Evolutionary conservation across 37 sponge, comb jelly and placozoan species (phyloP).

Genomic region (Beroe ovata): DNA sequence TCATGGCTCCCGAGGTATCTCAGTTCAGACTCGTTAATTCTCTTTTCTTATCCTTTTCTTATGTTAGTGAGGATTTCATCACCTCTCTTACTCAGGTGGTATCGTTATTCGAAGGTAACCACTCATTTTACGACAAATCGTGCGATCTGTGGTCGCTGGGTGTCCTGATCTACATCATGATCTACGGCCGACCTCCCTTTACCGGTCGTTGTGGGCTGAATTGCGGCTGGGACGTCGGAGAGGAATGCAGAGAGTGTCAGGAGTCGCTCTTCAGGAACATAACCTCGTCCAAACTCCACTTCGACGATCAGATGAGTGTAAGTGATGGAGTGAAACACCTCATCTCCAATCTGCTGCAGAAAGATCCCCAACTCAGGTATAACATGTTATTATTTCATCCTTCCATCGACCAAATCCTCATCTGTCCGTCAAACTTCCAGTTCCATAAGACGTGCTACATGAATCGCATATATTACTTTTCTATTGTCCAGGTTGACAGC

Average conservation of each 20-base stretch:
- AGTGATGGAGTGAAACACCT: conserved; percentile 77
- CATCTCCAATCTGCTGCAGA: conserved; percentile 73
- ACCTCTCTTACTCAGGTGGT: conserved; percentile 84
- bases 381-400: too few species aligned
- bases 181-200: conserved; percentile 82
- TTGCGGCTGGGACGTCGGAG: conserved; percentile 86
- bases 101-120: conserved; percentile 72
- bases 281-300: neutral
- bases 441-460: too few species aligned
- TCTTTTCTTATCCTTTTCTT: conserved; percentile 71
- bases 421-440: too few species aligned
- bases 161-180: conserved; percentile 84
- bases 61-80: conserved; percentile 89
- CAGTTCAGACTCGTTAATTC: too few species aligned
- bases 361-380: conserved; percentile 41
- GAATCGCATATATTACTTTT: too few species aligned
- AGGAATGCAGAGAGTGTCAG: conserved; percentile 77
- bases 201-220: conserved; percentile 76
- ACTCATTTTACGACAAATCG: conserved; percentile 85
- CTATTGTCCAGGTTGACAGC: conserved; percentile 73
- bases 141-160: conserved; percentile 96
- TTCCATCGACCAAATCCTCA: neutral
- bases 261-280: conserved; percentile 58
- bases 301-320: conserved; percentile 57
- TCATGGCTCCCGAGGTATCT: conserved; percentile 91